These are phyloP conservation scores for Drosophila murphyi DNA, from an alignment of 1,140 invertebrate genomes.

Conservation along the genomic window DNA sequence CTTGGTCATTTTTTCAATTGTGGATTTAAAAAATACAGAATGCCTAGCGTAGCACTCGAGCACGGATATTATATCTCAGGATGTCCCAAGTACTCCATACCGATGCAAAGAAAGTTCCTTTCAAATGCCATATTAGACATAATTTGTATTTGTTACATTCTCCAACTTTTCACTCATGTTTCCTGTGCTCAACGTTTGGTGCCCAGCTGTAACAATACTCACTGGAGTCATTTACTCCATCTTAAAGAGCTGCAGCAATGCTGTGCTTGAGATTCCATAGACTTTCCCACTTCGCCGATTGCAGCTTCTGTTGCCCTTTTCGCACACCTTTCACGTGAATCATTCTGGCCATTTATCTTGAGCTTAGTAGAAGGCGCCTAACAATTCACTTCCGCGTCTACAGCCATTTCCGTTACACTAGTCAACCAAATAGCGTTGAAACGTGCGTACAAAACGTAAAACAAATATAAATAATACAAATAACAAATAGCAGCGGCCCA, in stretches of 20 bases:
- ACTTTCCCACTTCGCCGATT: conserved; percentile 8
- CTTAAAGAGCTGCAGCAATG: conserved; percentile 11
- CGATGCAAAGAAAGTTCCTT: conserved; percentile 5
- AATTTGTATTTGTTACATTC: conserved; percentile 6
- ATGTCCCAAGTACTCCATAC: not conserved
- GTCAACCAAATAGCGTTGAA: conserved; percentile 58
- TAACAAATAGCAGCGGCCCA: conserved; percentile 28
- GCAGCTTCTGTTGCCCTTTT: conserved; percentile 1
- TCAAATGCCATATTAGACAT: not conserved
- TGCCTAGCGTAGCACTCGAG: not conserved
- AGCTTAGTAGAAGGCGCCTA: conserved; percentile 65
- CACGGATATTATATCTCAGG: not conserved
- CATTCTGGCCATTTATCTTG: conserved; percentile 30
- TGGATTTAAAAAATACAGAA: not conserved
- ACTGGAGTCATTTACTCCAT: not conserved
- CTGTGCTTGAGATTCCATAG: conserved; percentile 21
- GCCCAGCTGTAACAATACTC: conserved; percentile 33
- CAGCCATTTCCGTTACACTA: conserved; percentile 77
- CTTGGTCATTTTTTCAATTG: not conserved
- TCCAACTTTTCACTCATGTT: not conserved
- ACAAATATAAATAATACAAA: conserved; percentile 45
- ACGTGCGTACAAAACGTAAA: conserved; percentile 9
- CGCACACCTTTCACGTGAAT: not conserved
- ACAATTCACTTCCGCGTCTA: conserved; percentile 81
- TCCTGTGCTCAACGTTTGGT: conserved; percentile 11